phyloP scores from a whole-genome alignment of 1,140 invertebrate species.

The Cecropterus lyciades region DNA sequence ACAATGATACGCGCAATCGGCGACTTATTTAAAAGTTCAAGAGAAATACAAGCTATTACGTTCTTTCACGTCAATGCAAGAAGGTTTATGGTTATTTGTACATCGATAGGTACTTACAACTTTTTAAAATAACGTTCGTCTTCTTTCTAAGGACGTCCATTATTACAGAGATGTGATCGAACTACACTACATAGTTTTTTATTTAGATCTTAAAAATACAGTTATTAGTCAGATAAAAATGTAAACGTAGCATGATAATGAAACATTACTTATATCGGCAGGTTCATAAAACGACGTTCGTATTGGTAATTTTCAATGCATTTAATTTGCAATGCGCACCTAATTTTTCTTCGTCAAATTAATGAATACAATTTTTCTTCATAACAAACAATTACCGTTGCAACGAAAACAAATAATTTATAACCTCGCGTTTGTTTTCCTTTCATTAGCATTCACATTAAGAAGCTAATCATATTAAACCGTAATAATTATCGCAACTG shows the following conservation, averaged over 20 bases:
- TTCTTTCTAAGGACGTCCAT: slow-evolving; percentile 62
- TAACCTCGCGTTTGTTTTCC: slow-evolving; percentile 3
- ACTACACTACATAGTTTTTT: slow-evolving; percentile 54
- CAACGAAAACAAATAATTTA: slow-evolving; percentile 20
- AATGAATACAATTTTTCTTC: slow-evolving; percentile 2
- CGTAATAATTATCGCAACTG: slow-evolving; percentile 11
- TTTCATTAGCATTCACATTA: slow-evolving; percentile 15
- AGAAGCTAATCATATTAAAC: slow-evolving; percentile 5
- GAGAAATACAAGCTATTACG: slow-evolving; percentile 45
- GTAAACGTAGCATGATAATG: no score
- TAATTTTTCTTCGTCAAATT: neutral
- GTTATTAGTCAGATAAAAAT: no score
- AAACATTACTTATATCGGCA: neutral
- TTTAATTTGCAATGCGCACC: neutral
- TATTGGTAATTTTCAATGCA: neutral
- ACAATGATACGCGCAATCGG: slow-evolving; percentile 62
- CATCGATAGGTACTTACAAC: slow-evolving; percentile 37
- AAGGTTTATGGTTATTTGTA: slow-evolving; percentile 47
- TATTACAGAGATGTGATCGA: slow-evolving; percentile 46
- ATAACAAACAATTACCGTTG: slow-evolving; percentile 12
- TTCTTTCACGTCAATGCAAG: slow-evolving; percentile 38
- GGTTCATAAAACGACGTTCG: neutral
- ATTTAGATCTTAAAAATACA: slow-evolving; percentile 4
- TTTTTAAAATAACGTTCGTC: slow-evolving; percentile 36
- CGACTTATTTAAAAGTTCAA: slow-evolving; percentile 57